Percentiles rank a stretch among this genome's conserved stretches.
Evolutionary conservation across 2,113 vertebrate genomes (phyloP).

Genomic region (Danionella cerebrum): DNA sequence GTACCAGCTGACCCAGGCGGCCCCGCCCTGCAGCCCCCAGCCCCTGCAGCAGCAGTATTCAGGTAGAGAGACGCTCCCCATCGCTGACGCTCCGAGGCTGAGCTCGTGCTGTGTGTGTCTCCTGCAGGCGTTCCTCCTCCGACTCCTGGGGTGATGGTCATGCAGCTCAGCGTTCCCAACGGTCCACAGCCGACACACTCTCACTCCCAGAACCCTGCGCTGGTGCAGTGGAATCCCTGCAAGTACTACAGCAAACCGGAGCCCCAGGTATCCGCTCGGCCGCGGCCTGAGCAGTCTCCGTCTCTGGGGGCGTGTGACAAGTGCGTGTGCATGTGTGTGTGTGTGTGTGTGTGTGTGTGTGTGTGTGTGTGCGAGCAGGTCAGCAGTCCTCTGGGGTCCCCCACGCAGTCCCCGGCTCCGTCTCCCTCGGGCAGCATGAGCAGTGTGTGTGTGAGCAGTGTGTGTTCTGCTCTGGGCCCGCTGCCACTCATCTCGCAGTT

Average conservation of each 20-base stretch:
- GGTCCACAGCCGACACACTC: slow-evolving; percentile 78
- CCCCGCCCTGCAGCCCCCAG: slow-evolving; percentile 88
- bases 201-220: slow-evolving; percentile 79
- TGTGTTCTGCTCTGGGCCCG: slow-evolving; percentile 88
- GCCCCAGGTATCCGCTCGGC: slow-evolving; percentile 21
- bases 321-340: not conserved
- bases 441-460: slow-evolving; percentile 82
- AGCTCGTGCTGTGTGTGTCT: not conserved
- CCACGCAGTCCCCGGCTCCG: slow-evolving; percentile 89
- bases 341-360: not conserved
- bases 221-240: slow-evolving; percentile 97
- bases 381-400: slow-evolving; percentile 86
- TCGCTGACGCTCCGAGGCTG: no score
- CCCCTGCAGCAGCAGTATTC: slow-evolving; percentile 98
- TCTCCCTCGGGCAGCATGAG: slow-evolving; percentile 85
- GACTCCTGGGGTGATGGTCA: slow-evolving; percentile 89
- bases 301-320: no score
- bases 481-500: slow-evolving; percentile 91
- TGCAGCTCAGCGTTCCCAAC: slow-evolving; percentile 95
- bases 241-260: slow-evolving; percentile 96
- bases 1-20: slow-evolving; percentile 91
- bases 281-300: no score
- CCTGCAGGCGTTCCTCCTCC: slow-evolving; percentile 90
- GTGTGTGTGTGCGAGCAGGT: slow-evolving; percentile 55
- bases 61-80: no score